Base-by-base conservation (phyloP, 2,113 vertebrate genomes). In the Leiothrix lutea region DNA sequence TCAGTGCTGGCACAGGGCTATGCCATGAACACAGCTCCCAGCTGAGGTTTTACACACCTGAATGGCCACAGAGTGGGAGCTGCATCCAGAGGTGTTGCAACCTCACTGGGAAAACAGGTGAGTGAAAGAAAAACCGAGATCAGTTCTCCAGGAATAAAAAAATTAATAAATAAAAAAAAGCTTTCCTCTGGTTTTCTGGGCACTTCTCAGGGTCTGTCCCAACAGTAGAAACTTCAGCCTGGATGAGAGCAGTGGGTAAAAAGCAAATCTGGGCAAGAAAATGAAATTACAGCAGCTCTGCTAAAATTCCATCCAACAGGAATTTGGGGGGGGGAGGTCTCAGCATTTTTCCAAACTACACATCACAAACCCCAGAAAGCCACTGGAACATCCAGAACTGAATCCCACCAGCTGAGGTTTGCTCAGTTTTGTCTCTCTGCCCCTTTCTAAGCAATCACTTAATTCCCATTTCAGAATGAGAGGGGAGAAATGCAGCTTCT, bases 21-120 rank as follows among this genome's bases (percentile, higher is more conserved):
- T 2, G 56, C 40, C 22, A 6, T 1, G 15, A 21, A 42, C 58
- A 25, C 42, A 79, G 28, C 48, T 47, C 71, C 35, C 9, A 8
- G 9, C n/a, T 1, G 6, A 79, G 31, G 25, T 3, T 58, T n/a
- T n/a, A n/a, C 24, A 0, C 28, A 28, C 7, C 2, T 47, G 33
- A 67, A 60, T 0, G 2, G 33, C 6, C 70, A 38, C 12, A 2
- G 6, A 86, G 24, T 0, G 11, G 0, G 2, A 88, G 50, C 36
- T 62, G 85, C 8, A 42, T 2, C 38, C 60, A 36, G 24, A 87
- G 54, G 31, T 44, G 82, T 13, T 51, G 60, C 9, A 75, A 11
- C 42, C 44, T 56, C 0, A 0, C 18, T 24, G 58, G 58, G 77
- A 26, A 64, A 86, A 51, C 0, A 5, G 38, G 65, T 1, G 9